These are phyloP conservation scores for Dromiciops gliroides DNA, from an alignment of 2,113 vertebrate genomes.

Conservation along the genomic window DNA sequence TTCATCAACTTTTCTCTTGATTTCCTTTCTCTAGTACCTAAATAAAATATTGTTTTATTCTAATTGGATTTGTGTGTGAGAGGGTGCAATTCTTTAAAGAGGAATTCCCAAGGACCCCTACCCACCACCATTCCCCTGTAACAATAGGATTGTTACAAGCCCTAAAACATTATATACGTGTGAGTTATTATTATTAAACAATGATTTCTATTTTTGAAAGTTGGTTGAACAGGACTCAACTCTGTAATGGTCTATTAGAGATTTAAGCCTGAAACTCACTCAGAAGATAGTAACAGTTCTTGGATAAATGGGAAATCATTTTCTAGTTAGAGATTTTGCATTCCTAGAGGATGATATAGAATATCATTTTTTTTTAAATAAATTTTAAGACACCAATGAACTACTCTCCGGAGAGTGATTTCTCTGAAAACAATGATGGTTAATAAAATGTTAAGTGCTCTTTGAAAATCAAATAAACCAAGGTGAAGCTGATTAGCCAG, in stretches of 20 bases:
- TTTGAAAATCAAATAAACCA: conserved; percentile 6
- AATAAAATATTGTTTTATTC: no score
- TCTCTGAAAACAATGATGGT: background rate
- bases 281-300: background rate
- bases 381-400: conserved; percentile 43
- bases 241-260: conserved; percentile 20
- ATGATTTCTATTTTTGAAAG: background rate
- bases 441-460: conserved; percentile 41
- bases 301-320: conserved; percentile 7
- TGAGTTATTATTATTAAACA: background rate
- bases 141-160: background rate
- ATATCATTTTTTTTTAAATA: background rate
- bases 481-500: conserved; percentile 4
- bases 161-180: background rate
- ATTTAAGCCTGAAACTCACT: conserved; percentile 10
- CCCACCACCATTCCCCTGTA: no score
- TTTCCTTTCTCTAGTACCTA: no score
- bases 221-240: background rate
- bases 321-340: conserved; percentile 18
- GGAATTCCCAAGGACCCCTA: no score
- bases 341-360: background rate
- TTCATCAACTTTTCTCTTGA: no score
- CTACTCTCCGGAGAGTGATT: background rate
- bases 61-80: no score
- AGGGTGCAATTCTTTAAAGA: no score